phyloP scores from a whole-genome alignment of 1,140 invertebrate species.

The Solenopsis fugax region DNA sequence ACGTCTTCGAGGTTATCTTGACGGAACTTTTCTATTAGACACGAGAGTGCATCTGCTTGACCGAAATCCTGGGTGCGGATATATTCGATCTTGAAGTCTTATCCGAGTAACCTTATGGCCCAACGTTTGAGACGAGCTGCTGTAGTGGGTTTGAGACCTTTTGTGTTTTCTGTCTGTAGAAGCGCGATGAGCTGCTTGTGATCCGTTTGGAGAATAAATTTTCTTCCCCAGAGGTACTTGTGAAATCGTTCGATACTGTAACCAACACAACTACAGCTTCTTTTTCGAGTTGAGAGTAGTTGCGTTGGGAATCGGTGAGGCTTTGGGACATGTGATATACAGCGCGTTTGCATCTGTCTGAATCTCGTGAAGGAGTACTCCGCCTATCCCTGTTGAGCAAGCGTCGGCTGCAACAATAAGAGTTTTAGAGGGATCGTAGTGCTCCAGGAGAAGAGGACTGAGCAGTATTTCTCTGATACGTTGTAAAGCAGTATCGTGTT shows the following conservation, averaged over 20 bases:
- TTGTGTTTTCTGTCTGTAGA: background rate
- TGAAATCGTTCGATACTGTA: conserved; percentile 16
- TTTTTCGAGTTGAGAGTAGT: conserved; percentile 19
- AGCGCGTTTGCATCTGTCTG: background rate
- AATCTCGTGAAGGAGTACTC: background rate
- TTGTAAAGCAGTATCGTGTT: background rate
- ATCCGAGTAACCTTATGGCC: background rate
- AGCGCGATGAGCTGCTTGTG: background rate
- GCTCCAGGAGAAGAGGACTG: background rate
- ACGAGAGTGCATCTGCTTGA: conserved; percentile 13
- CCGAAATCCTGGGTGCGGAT: background rate
- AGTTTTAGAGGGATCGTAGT: background rate
- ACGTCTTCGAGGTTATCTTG: conserved; percentile 1
- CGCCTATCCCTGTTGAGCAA: background rate
- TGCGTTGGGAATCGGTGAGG: background rate
- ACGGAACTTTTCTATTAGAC: background rate
- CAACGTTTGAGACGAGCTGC: background rate
- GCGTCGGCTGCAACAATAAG: background rate
- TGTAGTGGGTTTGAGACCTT: background rate
- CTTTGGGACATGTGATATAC: conserved; percentile 1
- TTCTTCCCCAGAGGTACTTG: conserved; percentile 5
- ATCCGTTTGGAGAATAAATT: background rate
- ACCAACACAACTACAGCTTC: background rate
- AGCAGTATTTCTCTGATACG: background rate
- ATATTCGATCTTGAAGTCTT: background rate